A percentile compares a stretch with the other conserved stretches of the same genome.
phyloP scores from a whole-genome alignment of 2,888 invertebrate genomes.

The Drosophila pseudotakahashii region DNA sequence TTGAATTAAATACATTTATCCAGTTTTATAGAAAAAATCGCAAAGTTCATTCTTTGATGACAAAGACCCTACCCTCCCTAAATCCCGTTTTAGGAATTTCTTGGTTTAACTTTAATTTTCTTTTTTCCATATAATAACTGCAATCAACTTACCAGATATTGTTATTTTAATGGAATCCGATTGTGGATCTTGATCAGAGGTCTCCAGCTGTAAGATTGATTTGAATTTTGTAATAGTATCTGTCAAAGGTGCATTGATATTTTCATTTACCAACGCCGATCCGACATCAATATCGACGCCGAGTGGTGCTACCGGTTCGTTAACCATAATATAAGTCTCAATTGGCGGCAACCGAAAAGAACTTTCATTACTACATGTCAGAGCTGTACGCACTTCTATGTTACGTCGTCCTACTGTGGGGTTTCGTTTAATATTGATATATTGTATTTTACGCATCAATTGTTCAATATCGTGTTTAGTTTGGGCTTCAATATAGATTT shows the following conservation, averaged over 20 bases:
- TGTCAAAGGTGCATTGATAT: slow-evolving; percentile 18
- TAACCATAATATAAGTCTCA: slow-evolving; percentile 84
- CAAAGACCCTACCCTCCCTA: no score
- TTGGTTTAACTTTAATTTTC: no score
- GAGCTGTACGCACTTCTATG: slow-evolving; percentile 83
- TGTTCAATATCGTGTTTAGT: slow-evolving; percentile 95
- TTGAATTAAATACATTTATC: no score
- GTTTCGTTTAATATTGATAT: slow-evolving; percentile 95
- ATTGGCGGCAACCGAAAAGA: slow-evolving; percentile 82
- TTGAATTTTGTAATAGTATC: slow-evolving; percentile 17
- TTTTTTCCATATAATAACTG: no score
- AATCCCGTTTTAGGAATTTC: no score
- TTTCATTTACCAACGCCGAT: slow-evolving; percentile 7
- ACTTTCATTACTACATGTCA: slow-evolving; percentile 83
- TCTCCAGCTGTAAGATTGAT: slow-evolving; percentile 22
- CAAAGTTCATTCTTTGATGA: no score
- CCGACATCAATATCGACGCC: slow-evolving; percentile 21
- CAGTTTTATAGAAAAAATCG: no score
- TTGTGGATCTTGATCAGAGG: slow-evolving; percentile 2
- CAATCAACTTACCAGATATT: slow-evolving; percentile 47
- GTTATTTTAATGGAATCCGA: slow-evolving; percentile 38
- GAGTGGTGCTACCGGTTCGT: slow-evolving; percentile 67
- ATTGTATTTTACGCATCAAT: slow-evolving; percentile 93
- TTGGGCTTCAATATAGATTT: slow-evolving; percentile 95
- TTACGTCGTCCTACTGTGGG: slow-evolving; percentile 98